Percentiles rank a stretch among this genome's conserved stretches.
These are phyloP conservation scores for Keiferia lycopersicella DNA, from an alignment of 2,888 invertebrate species.

Conservation along the genomic window DNA sequence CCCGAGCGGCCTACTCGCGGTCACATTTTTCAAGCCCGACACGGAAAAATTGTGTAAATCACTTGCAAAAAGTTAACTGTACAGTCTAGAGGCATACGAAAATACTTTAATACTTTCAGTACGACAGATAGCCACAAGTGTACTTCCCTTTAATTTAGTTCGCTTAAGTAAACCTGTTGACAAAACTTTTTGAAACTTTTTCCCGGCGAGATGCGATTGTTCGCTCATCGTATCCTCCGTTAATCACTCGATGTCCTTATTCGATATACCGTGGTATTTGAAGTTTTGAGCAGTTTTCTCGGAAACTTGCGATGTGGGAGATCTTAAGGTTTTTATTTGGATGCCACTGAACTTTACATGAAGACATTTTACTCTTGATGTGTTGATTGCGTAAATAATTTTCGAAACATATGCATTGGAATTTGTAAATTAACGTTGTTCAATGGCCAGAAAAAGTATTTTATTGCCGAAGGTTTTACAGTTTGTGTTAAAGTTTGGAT, in stretches of 20 bases:
- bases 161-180: background rate
- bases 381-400: constrained; percentile 60
- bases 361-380: constrained; percentile 67
- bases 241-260: constrained; percentile 57
- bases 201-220: constrained; percentile 2
- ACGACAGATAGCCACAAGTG: background rate
- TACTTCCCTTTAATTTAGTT: background rate
- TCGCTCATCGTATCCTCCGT: constrained; percentile 49
- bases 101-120: background rate
- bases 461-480: constrained; percentile 5
- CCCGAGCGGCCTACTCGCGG: constrained; percentile 53
- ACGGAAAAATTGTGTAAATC: constrained; percentile 25
- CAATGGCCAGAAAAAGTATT: constrained; percentile 18
- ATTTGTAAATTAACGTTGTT: constrained; percentile 29
- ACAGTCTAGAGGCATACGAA: too few species aligned
- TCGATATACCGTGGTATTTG: constrained; percentile 67
- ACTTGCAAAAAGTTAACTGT: background rate
- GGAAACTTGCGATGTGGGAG: constrained; percentile 72
- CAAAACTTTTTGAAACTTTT: constrained; percentile 17
- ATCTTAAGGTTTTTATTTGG: constrained; percentile 56
- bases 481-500: background rate
- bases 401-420: constrained; percentile 34
- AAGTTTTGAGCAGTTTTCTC: constrained; percentile 66
- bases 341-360: constrained; percentile 56
- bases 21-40: constrained; percentile 40